Conservation (phyloP, 2,113 vertebrate genomes). For the Saccopteryx bilineata region DNA sequence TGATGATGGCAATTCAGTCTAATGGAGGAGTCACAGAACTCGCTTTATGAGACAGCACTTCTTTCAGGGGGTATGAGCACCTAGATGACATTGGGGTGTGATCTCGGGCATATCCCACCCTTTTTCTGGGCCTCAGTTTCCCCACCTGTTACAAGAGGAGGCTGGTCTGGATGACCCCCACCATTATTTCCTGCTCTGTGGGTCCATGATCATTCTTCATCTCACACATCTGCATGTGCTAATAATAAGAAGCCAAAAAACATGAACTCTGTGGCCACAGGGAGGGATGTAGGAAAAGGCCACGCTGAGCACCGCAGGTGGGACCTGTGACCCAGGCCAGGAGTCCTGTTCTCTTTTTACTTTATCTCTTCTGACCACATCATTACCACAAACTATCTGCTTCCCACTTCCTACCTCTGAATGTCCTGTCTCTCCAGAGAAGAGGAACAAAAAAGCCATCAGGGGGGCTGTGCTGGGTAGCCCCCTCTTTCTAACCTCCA, state of each 20-base stretch:
- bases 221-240: background rate
- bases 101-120: background rate
- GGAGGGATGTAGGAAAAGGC: background rate
- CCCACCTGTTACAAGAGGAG: background rate
- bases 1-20: background rate
- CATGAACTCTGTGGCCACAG: background rate
- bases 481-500: background rate
- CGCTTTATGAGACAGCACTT: background rate
- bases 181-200: background rate
- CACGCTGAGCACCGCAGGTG: background rate
- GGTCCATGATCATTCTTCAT: background rate
- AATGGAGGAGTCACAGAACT: background rate
- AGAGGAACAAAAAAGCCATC: background rate
- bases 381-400: background rate
- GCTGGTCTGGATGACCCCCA: background rate
- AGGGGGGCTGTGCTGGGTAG: too few species aligned
- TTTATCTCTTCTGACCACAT: background rate
- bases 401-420: background rate
- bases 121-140: background rate
- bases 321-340: fast-evolving
- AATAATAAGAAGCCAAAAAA: background rate
- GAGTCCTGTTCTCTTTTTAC: background rate
- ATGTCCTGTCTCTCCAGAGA: background rate
- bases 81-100: fast-evolving
- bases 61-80: background rate